These are phyloP conservation scores for Pogonocichla stellata DNA, from an alignment of 2,113 vertebrate species.

Conservation along the genomic window DNA sequence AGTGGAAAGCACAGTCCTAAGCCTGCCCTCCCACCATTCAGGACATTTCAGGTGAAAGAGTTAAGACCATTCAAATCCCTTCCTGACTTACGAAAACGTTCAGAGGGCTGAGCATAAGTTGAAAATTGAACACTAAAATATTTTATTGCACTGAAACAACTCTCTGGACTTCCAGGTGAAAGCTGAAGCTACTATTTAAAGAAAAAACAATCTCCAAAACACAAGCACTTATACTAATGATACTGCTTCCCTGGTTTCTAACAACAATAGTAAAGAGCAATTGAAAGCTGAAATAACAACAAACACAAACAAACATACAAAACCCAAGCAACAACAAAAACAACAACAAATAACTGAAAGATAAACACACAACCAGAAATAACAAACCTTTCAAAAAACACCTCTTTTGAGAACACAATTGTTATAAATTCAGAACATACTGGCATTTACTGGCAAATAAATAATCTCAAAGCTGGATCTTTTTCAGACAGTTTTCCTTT, in stretches of 20 bases:
- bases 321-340: neutral
- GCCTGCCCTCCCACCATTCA: neutral
- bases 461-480: neutral
- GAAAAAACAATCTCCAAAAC: neutral
- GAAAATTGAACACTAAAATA: neutral
- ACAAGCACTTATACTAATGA: neutral
- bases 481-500: neutral
- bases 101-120: neutral
- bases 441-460: neutral
- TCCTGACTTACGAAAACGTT: neutral
- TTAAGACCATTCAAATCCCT: neutral
- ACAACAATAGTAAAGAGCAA: neutral
- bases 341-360: neutral
- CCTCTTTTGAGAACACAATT: neutral
- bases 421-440: neutral
- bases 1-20: neutral
- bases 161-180: neutral
- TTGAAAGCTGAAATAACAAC: neutral
- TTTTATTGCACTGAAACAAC: neutral
- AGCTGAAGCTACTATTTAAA: neutral
- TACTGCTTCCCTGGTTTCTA: neutral
- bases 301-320: neutral
- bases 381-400: rapidly evolving
- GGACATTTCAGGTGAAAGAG: neutral
- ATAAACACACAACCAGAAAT: neutral